These are phyloP conservation scores for Thalpophila matura DNA, from an alignment of 2,888 invertebrate species.

Conservation along the genomic window DNA sequence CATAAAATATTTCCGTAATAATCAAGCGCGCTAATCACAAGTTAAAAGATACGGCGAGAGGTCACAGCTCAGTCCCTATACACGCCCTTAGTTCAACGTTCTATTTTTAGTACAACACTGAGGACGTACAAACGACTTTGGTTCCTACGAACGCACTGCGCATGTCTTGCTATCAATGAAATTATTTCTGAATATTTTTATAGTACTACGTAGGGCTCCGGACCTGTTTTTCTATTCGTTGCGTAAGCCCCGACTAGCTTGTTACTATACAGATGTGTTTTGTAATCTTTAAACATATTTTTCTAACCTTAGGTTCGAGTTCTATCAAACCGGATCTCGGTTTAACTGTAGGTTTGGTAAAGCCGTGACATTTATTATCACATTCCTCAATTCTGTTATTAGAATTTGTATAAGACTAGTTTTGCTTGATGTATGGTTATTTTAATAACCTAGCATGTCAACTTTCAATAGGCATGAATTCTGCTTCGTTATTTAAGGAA, in stretches of 20 bases:
- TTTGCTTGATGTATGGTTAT: not conserved
- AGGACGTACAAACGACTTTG: conserved; percentile 51
- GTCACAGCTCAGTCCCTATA: conserved; percentile 63
- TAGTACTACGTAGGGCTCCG: conserved; percentile 62
- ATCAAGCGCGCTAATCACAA: conserved; percentile 43
- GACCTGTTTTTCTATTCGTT: conserved; percentile 62
- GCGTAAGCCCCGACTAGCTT: conserved; percentile 56
- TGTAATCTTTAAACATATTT: conserved; percentile 61
- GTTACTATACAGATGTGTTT: conserved; percentile 59
- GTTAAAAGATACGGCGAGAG: conserved; percentile 56
- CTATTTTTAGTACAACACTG: conserved; percentile 66
- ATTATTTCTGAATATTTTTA: conserved; percentile 65
- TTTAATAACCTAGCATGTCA: not conserved
- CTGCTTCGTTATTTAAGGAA: conserved; percentile 3
- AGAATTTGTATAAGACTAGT: not conserved
- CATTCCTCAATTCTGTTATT: conserved; percentile 22
- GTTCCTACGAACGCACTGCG: conserved; percentile 58
- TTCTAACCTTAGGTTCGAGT: conserved; percentile 56
- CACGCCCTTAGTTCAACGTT: conserved; percentile 68
- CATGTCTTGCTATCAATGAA: conserved; percentile 68
- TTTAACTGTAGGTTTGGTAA: conserved; percentile 51
- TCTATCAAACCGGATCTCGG: conserved; percentile 61
- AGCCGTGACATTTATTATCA: conserved; percentile 18
- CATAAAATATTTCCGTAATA: conserved; percentile 39
- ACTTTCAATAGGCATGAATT: not conserved